Conservation (phyloP, 2,797 vertebrate species). For the Bryconaethiops microstoma region DNA sequence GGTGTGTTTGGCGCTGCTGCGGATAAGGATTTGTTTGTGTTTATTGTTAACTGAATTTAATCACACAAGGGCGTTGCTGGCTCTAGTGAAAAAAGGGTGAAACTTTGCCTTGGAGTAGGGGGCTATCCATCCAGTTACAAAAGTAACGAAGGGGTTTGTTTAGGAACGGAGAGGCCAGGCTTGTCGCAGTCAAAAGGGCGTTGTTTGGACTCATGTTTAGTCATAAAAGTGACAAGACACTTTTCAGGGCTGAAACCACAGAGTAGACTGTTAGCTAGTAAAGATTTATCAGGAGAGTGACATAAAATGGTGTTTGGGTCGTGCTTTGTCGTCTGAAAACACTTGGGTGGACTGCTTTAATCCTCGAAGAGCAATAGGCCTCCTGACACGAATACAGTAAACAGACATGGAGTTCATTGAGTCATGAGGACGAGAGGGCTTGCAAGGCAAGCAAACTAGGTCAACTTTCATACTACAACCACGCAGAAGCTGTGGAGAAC, state of each 20-base stretch:
- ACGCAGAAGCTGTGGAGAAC: background rate
- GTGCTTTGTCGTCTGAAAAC: background rate
- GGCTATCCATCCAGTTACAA: background rate
- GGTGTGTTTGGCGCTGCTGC: background rate
- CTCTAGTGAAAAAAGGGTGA: background rate
- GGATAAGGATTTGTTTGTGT: background rate
- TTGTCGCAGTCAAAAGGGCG: conserved; percentile 48
- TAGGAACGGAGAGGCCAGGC: background rate
- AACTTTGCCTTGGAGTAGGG: background rate
- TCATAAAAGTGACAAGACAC: background rate
- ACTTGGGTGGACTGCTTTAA: conserved; percentile 13
- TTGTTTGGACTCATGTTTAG: conserved; percentile 23
- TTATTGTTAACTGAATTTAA: conserved; percentile 4
- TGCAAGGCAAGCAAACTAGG: conserved; percentile 4
- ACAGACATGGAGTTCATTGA: conserved; percentile 6
- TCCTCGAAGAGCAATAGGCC: conserved; percentile 25
- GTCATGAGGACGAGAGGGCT: conserved; percentile 4
- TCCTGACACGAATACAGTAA: conserved; percentile 14
- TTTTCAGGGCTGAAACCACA: background rate
- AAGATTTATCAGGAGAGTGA: background rate
- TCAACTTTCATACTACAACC: background rate
- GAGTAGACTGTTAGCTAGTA: background rate
- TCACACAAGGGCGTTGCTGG: conserved; percentile 7
- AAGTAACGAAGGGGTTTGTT: conserved; percentile 17
- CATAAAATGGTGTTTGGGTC: background rate